Evolutionary conservation across 30 jellyfish, hydroid and myxozoan genomes (phyloP).

Genomic region (Rhopilema esculentum): DNA sequence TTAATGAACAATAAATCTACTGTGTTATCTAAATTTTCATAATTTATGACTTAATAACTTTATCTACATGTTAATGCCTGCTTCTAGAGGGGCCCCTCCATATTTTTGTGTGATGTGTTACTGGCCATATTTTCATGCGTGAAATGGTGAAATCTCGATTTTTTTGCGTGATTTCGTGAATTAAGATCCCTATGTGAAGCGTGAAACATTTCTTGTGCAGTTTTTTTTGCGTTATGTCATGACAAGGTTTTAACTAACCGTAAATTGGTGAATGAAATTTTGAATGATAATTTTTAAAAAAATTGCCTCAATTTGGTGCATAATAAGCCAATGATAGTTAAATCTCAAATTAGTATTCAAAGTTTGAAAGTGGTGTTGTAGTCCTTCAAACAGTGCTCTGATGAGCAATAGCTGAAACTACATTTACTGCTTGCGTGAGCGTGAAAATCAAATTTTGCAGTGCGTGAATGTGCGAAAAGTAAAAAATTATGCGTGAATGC

Average conservation of each 20-base stretch:
- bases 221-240: neutral
- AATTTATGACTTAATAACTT: too few species aligned
- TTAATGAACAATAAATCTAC: too few species aligned
- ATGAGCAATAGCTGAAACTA: neutral
- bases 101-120: too few species aligned
- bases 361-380: too few species aligned
- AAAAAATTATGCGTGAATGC: conserved; percentile 48
- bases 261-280: neutral
- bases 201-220: neutral
- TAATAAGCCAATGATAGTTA: conserved; percentile 5
- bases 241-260: neutral
- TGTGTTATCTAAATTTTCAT: too few species aligned
- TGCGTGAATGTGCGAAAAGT: conserved; percentile 55
- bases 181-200: neutral
- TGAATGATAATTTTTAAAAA: neutral
- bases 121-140: too few species aligned
- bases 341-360: neutral
- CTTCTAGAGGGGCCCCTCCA: too few species aligned
- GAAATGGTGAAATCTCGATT: neutral
- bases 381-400: neutral
- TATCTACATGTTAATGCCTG: too few species aligned
- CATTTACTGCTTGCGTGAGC: conserved; percentile 38
- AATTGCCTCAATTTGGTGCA: neutral
- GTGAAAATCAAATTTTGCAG: conserved; percentile 32
- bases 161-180: neutral